These are phyloP conservation scores for Nannobrachium achirus DNA, from an alignment of 2,113 vertebrate genomes.

Conservation along the genomic window DNA sequence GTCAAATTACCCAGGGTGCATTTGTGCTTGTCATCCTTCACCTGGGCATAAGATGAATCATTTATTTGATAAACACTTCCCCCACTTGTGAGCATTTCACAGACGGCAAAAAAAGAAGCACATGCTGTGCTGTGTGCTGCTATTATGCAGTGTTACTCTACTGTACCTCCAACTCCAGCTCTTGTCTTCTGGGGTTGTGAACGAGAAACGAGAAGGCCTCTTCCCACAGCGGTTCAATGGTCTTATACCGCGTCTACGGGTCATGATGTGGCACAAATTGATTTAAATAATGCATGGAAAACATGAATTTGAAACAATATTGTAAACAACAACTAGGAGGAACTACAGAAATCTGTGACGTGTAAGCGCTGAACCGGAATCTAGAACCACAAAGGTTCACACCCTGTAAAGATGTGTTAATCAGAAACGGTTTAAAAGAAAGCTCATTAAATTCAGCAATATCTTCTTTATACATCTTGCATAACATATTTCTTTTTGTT, in stretches of 20 bases:
- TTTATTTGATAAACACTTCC: too few relatives aligned
- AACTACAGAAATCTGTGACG: background rate
- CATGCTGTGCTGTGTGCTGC: background rate
- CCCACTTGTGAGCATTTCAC: too few relatives aligned
- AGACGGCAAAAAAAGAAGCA: background rate
- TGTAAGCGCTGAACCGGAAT: background rate
- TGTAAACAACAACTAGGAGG: background rate
- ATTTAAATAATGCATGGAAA: constrained; percentile 1
- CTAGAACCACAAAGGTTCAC: too few relatives aligned
- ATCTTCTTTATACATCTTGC: too few relatives aligned
- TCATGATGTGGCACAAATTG: background rate
- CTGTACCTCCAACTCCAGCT: constrained; percentile 93
- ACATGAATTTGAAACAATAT: background rate
- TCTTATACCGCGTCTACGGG: constrained; percentile 89
- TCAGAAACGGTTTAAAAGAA: too few relatives aligned
- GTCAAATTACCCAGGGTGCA: constrained; percentile 89
- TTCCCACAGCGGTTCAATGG: constrained; percentile 95
- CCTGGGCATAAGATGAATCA: constrained; percentile 69
- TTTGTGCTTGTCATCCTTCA: constrained; percentile 92
- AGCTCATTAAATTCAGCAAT: too few relatives aligned
- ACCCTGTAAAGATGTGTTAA: too few relatives aligned
- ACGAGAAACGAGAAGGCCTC: constrained; percentile 94
- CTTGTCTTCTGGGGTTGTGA: constrained; percentile 92
- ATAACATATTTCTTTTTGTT: too few relatives aligned
- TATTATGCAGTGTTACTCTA: background rate